Evolutionary conservation across 2,113 vertebrate species (phyloP), one percentile per base, ranked within the genome.

Genomic region (Antechinus stuartii): DNA sequence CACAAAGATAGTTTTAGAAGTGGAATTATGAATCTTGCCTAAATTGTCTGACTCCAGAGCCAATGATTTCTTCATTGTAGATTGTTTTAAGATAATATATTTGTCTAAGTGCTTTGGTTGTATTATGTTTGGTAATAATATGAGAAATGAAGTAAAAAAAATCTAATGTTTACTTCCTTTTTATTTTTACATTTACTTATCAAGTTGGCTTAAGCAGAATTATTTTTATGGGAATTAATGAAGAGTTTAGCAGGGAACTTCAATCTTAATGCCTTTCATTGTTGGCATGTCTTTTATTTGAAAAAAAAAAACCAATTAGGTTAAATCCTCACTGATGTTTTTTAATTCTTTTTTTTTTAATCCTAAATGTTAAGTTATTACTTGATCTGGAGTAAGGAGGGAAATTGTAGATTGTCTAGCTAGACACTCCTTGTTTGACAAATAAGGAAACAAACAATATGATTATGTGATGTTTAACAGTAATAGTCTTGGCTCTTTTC

Each of bases 71-170:
- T 61, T 61, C 57, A 30, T 25, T 57, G 56, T 3, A 57, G 95
- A 53, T 91, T 91, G 0, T 90, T 95, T 96, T 61, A 89, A 91
- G n/a, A 30, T 91, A 91, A 94, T 35, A 95, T 49, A 90, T 93
- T 93, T 96, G 19, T n/a, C 5, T 12, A 8, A 94, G 52, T 35
- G 57, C 57, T 68, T 68, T 68, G 16, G 24, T 53, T 89, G 11
- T 42, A 42, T 90, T 7, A 94, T 94, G n/a, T 91, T 30, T 93
- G n/a, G 56, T 95, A 42, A 90, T 89, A 24, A 52, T 49, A 95
- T 92, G 93, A 76, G 46, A 93, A 24, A 96, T 95, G 91, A 76
- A 90, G 61, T 91, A 26, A 91, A 23, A n/a, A 91, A 91, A 54
- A 6, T 0, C 2, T 68, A 92, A 61, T 95, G 35, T 90, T 76